These are phyloP conservation scores for Girardinichthys multiradiatus DNA, from an alignment of 2,113 vertebrate genomes.

Conservation along the genomic window DNA sequence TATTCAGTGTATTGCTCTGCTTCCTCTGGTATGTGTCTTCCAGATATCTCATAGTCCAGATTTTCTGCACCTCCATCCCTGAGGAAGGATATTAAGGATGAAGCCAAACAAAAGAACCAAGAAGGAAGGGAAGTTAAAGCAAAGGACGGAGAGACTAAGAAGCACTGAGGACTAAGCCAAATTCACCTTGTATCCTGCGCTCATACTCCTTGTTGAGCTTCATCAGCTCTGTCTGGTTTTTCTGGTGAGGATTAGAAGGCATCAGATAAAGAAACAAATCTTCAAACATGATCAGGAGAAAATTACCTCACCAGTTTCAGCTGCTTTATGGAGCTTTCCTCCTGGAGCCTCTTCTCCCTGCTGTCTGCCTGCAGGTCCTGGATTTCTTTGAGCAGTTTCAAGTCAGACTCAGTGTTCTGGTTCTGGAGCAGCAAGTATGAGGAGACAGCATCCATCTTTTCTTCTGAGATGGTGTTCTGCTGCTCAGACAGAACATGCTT, in stretches of 20 bases:
- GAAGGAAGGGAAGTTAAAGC: no score
- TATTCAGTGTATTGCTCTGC: conserved; percentile 76
- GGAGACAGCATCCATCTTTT: conserved; percentile 26
- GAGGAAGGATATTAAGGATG: neutral
- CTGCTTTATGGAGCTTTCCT: conserved; percentile 77
- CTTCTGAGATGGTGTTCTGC: neutral
- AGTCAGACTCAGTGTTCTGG: conserved; percentile 79
- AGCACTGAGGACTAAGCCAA: no score
- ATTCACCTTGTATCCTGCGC: conserved; percentile 84
- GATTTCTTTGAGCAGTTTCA: neutral
- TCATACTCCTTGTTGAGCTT: conserved; percentile 81
- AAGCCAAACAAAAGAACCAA: neutral
- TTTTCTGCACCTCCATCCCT: conserved; percentile 87
- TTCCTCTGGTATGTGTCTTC: conserved; percentile 78
- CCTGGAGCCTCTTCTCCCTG: conserved; percentile 84
- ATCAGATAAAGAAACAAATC: neutral
- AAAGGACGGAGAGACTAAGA: no score
- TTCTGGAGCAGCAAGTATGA: conserved; percentile 79
- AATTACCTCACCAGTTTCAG: conserved; percentile 83
- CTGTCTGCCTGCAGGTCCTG: conserved; percentile 74
- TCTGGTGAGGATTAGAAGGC: conserved; percentile 76
- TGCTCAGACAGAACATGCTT: conserved; percentile 56
- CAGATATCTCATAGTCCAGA: conserved; percentile 73
- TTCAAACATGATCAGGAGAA: neutral
- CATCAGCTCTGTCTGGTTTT: conserved; percentile 87